Evolutionary conservation across 2,797 vertebrate species (phyloP).

Genomic region (Ispidina lecontei): DNA sequence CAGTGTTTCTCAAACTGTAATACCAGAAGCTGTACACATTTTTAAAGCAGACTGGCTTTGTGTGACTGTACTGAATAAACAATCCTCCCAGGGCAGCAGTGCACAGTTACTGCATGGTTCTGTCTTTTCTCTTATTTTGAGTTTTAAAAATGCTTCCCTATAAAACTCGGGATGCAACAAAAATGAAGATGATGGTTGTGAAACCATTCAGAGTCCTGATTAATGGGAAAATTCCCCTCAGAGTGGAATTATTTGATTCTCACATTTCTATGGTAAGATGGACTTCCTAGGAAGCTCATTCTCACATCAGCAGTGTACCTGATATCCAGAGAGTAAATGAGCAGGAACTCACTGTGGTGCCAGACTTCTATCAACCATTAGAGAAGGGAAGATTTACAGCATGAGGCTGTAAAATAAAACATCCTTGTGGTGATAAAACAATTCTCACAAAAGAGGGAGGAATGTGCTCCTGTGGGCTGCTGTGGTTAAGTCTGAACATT

Average conservation of each 20-base stretch:
- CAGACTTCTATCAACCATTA: conserved; percentile 59
- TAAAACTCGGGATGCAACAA: neutral
- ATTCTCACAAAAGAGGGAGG: conserved; percentile 1
- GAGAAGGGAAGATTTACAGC: conserved; percentile 47
- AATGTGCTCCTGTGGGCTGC: neutral
- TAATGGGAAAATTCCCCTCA: conserved; percentile 37
- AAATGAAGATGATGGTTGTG: neutral
- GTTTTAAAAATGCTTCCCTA: neutral
- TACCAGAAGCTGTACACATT: neutral
- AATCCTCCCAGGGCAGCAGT: neutral
- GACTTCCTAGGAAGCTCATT: conserved; percentile 67
- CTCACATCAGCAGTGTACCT: conserved; percentile 49
- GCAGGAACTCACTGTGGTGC: conserved; percentile 23
- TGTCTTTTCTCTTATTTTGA: neutral
- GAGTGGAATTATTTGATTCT: conserved; percentile 57
- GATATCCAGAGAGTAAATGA: conserved; percentile 59
- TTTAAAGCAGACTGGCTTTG: conserved; percentile 9
- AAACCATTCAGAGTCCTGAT: conserved; percentile 15
- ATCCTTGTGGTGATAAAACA: conserved; percentile 38
- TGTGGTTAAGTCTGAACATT: neutral
- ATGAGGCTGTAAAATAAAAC: conserved; percentile 33
- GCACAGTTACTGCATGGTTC: neutral
- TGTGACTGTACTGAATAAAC: neutral
- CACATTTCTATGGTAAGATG: conserved; percentile 52
- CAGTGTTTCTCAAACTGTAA: neutral